Evolutionary conservation across 1,140 invertebrate genomes (phyloP).

Genomic region (Pseudomyrmex cubaensis): DNA sequence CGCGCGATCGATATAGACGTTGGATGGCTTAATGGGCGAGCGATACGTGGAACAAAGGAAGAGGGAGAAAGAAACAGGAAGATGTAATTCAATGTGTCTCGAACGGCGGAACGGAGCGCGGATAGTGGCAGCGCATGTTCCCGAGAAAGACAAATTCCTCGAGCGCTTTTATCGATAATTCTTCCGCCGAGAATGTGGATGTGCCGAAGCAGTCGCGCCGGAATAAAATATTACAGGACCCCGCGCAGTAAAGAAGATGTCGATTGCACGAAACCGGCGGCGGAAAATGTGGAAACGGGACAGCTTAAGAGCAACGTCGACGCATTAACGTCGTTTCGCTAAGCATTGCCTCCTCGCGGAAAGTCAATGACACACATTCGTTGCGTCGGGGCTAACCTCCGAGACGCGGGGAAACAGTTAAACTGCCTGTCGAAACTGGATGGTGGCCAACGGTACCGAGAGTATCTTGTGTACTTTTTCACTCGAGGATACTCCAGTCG

Average conservation of each 20-base stretch:
- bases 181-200: conserved; percentile 43
- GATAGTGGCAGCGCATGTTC: conserved; percentile 33
- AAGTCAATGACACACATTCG: conserved; percentile 57
- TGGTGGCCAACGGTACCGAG: conserved; percentile 76
- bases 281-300: conserved; percentile 40
- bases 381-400: conserved; percentile 18
- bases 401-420: conserved; percentile 71
- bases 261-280: conserved; percentile 51
- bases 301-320: conserved; percentile 54
- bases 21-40: conserved; percentile 8
- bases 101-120: conserved; percentile 10
- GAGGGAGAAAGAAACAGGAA: neutral
- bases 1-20: conserved; percentile 17
- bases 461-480: conserved; percentile 54
- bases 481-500: neutral
- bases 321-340: conserved; percentile 29
- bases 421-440: conserved; percentile 73
- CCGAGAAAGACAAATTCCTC: conserved; percentile 43
- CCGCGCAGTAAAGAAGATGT: conserved; percentile 50
- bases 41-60: conserved; percentile 12
- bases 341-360: conserved; percentile 23
- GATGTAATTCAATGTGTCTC: conserved; percentile 43
- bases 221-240: conserved; percentile 55
- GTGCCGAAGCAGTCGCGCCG: conserved; percentile 34
- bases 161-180: conserved; percentile 46